Percentiles rank a stretch among this genome's conserved stretches.
Evolutionary conservation across 2,888 invertebrate genomes (phyloP).

Genomic region (Drosophila glabriapex): DNA sequence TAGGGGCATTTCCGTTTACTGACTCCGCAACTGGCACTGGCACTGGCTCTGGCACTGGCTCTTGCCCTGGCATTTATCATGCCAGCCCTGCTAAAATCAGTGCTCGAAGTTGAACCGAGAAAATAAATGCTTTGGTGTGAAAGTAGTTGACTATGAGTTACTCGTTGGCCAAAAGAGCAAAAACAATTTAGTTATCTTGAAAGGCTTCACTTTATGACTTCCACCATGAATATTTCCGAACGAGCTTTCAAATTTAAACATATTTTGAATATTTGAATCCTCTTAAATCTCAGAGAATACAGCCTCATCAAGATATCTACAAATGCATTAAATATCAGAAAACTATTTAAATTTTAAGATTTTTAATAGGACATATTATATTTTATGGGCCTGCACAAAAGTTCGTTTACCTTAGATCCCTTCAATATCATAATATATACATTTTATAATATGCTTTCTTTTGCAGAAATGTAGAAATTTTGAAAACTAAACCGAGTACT

Average conservation of each 20-base stretch:
- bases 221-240: neutral
- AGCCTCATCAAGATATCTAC: neutral
- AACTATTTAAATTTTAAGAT: neutral
- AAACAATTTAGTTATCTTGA: slow-evolving; percentile 2
- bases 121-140: slow-evolving; percentile 6
- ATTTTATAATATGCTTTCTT: neutral
- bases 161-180: neutral
- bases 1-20: slow-evolving; percentile 49
- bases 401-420: neutral
- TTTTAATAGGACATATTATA: neutral
- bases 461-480: neutral
- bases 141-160: neutral
- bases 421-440: neutral
- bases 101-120: slow-evolving; percentile 1
- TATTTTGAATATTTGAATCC: neutral
- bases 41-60: neutral
- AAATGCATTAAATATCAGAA: neutral
- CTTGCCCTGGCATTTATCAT: neutral
- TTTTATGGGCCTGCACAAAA: neutral
- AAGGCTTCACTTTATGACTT: neutral
- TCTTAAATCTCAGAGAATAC: neutral
- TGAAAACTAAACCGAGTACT: neutral
- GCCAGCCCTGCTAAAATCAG: neutral
- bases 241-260: neutral
- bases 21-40: neutral